phyloP scores from a whole-genome alignment of 2,888 invertebrate genomes.

The Morinoia aosen region DNA sequence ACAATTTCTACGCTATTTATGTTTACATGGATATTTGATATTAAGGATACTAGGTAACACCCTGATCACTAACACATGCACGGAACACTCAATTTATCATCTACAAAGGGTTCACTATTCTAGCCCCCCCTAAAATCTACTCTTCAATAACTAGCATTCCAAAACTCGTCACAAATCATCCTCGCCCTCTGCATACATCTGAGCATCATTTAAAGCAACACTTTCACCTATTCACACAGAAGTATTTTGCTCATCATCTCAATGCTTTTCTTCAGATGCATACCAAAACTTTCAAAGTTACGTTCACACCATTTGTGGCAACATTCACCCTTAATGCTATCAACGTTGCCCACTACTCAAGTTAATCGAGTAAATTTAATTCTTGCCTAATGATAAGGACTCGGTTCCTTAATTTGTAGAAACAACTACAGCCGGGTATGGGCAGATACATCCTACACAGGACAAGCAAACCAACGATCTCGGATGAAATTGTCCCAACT shows the following conservation, averaged over 20 bases:
- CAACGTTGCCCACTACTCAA: too few species aligned
- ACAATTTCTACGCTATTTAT: too few species aligned
- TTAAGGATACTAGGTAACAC: background rate
- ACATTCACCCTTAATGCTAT: background rate
- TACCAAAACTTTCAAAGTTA: background rate
- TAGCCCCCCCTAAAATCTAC: background rate
- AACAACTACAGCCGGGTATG: too few species aligned
- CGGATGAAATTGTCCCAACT: background rate
- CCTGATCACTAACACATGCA: background rate
- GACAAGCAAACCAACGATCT: background rate
- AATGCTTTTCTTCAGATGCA: background rate
- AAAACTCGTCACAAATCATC: background rate
- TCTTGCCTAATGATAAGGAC: too few species aligned
- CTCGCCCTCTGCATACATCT: background rate
- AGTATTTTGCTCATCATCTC: background rate
- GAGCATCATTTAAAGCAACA: background rate
- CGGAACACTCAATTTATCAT: background rate
- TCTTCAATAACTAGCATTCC: background rate
- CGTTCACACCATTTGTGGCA: background rate
- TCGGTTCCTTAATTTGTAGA: too few species aligned
- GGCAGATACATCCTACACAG: too few species aligned
- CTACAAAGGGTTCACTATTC: background rate
- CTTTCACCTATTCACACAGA: background rate
- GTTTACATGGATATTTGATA: background rate
- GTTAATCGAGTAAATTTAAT: too few species aligned